phyloP scores from a whole-genome alignment of 1,140 invertebrate genomes.

The Atta colombica region DNA sequence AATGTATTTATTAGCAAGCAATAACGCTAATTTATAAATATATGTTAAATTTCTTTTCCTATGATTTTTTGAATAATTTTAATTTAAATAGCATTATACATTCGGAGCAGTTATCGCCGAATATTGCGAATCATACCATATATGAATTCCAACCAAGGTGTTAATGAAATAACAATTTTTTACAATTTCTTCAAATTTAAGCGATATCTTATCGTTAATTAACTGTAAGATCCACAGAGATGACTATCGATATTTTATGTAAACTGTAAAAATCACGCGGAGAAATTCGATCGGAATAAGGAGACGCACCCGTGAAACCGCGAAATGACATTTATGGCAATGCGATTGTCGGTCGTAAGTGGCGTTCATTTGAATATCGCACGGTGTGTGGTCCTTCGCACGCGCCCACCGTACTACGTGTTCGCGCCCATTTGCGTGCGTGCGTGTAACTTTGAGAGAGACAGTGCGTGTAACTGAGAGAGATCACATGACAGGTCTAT shows the following conservation, averaged over 20 bases:
- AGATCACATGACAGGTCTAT: slow-evolving; percentile 23
- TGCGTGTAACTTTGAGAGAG: not conserved
- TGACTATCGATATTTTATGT: slow-evolving; percentile 42
- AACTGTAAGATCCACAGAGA: slow-evolving; percentile 21
- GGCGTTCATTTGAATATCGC: slow-evolving; percentile 77
- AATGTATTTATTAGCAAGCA: no score
- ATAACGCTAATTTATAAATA: not conserved
- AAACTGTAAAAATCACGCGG: slow-evolving; percentile 49
- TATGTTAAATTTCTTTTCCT: not conserved
- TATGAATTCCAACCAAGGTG: slow-evolving; percentile 15
- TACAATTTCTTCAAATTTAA: slow-evolving; percentile 15
- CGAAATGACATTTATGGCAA: slow-evolving; percentile 71
- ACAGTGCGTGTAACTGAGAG: not conserved
- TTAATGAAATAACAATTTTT: slow-evolving; percentile 53
- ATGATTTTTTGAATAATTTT: not conserved
- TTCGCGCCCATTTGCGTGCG: not conserved
- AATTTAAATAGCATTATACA: not conserved
- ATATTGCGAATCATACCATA: not conserved
- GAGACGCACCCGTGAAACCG: slow-evolving; percentile 69
- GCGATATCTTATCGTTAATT: slow-evolving; percentile 42
- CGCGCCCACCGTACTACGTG: slow-evolving; percentile 51
- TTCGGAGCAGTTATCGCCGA: not conserved
- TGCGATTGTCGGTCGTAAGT: slow-evolving; percentile 65
- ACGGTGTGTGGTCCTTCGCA: slow-evolving; percentile 75
- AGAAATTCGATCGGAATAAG: slow-evolving; percentile 57